These are phyloP conservation scores for Paelopatides confundens DNA, from an alignment of 53 echinoderm and acorn worm genomes.

Conservation along the genomic window DNA sequence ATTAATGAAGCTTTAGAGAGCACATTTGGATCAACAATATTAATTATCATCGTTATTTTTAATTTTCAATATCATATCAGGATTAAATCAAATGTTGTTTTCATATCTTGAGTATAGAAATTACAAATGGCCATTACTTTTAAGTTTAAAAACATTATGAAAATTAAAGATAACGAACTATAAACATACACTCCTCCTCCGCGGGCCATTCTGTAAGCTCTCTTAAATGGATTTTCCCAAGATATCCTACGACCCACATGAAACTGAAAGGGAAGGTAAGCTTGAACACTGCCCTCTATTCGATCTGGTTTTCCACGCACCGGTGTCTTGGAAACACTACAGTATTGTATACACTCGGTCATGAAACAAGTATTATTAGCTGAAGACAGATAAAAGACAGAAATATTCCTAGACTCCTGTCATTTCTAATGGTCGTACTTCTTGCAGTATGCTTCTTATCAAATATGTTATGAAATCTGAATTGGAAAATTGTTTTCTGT, in stretches of 20 bases:
- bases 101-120: too few species aligned
- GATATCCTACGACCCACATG: conserved; percentile 81
- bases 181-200: conserved; percentile 75
- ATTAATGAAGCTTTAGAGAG: too few species aligned
- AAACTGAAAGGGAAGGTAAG: conserved; percentile 84
- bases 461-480: too few species aligned
- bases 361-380: conserved; percentile 95
- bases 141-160: neutral
- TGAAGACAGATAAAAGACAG: conserved; percentile 15
- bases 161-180: neutral
- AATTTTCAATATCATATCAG: too few species aligned
- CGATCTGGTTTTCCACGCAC: conserved; percentile 94
- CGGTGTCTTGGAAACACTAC: conserved; percentile 76
- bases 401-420: too few species aligned
- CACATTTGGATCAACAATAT: too few species aligned
- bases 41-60: too few species aligned
- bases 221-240: conserved; percentile 91
- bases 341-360: conserved; percentile 88
- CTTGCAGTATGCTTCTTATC: too few species aligned
- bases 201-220: conserved; percentile 90
- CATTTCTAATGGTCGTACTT: too few species aligned
- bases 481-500: too few species aligned
- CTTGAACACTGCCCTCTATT: conserved; percentile 85
- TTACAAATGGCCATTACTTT: too few species aligned
- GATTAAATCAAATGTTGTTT: too few species aligned